A percentile compares a stretch with the other conserved stretches of the same genome.
Evolutionary conservation across 2,888 invertebrate species (phyloP).

Genomic region (Callyntrura sp.): DNA sequence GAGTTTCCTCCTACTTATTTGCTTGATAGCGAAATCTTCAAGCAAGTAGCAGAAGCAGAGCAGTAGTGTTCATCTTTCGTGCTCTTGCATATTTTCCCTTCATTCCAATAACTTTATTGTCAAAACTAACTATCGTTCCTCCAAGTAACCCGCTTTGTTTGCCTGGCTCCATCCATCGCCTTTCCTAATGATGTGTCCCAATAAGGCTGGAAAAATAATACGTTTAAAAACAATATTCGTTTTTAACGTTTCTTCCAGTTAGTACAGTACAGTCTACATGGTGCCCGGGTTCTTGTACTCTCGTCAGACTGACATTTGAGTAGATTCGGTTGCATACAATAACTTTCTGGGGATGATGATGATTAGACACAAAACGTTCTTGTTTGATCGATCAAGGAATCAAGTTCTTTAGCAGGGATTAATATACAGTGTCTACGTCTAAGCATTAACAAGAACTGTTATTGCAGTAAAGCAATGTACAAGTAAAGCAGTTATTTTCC

Average conservation of each 20-base stretch:
- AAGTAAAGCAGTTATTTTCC: not conserved
- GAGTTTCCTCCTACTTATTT: not conserved
- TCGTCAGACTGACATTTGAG: not conserved
- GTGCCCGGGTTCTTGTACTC: no score
- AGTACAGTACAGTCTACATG: not conserved
- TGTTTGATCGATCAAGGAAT: conserved; percentile 41
- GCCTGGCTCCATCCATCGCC: conserved; percentile 15
- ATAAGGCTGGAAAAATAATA: conserved; percentile 52
- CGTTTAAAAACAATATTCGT: conserved; percentile 6
- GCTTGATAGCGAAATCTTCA: no score
- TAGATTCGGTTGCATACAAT: not conserved
- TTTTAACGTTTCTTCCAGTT: conserved; percentile 34
- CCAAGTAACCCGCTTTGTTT: conserved; percentile 43
- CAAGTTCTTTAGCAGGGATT: not conserved
- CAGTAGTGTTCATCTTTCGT: not conserved
- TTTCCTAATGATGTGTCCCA: conserved; percentile 48
- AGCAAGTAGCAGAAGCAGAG: no score
- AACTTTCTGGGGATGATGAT: not conserved
- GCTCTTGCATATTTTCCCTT: conserved; percentile 34
- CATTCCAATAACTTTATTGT: conserved; percentile 29
- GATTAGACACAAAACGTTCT: not conserved
- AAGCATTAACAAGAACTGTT: not conserved
- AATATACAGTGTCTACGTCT: not conserved
- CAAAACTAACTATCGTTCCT: not conserved
- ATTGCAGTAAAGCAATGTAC: not conserved